Evolutionary conservation across 2,113 vertebrate species (phyloP), one percentile per base, ranked within the genome.

Genomic region (Rhegmatorhina hoffmannsi): DNA sequence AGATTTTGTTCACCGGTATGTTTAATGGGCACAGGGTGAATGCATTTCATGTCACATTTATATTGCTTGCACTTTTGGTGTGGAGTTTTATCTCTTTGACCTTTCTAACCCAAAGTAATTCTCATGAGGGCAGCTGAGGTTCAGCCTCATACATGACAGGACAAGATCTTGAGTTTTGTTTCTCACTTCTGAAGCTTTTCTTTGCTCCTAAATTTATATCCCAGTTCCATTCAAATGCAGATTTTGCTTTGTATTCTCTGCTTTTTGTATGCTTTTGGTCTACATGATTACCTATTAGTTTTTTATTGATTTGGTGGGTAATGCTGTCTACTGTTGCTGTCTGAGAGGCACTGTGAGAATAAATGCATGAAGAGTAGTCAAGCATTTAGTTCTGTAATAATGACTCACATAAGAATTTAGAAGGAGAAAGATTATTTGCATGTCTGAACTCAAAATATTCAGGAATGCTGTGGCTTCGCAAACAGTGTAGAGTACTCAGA

Each of bases 361-460:
- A 82, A 58, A 62, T 80, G 24, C 49, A 15, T 3, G 1, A 70
- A 55, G 21, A 53, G 9, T 50, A 69, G 29, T 28, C 40, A 73
- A 53, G 53, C 33, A 24, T 67, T 92, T 84, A 46, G 13, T 68
- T 80, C 52, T 78, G n/a, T 84, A 84, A 74, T 72, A 69, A 79
- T 75, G 69, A 55, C 5, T 28, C 33, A 29, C 24, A 15, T 53
- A 80, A 76, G 70, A 69, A 63, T 9, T 92, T 92, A 29, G 46
- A 76, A 74, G 38, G 60, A 72, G 78, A 59, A 43, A 62, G 16
- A 43, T 70, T 43, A 55, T 85, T 90, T 93, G 79, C 26, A 21
- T 85, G 6, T 36, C n/a, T 63, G 33, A 50, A 70, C 67, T 47
- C 94, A 90, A 95, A 91, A 85, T 92, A 80, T 59, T 94, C 76